Conservation (phyloP, 2,888 invertebrate genomes). For the Mystacides longicornis region DNA sequence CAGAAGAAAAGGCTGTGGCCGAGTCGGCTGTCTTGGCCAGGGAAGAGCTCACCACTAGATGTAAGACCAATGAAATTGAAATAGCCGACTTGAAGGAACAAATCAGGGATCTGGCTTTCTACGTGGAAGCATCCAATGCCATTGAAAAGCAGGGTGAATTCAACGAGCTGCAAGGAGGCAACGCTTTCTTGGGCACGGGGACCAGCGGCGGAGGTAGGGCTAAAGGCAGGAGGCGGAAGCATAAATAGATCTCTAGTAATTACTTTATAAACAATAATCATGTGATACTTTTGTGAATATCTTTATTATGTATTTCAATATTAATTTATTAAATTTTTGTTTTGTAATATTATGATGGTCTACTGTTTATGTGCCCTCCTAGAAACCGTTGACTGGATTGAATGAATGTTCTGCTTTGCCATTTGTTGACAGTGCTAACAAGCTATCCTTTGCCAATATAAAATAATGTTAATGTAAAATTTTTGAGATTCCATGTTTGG, state of each 20-base stretch:
- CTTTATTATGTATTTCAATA: too few species aligned
- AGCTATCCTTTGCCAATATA: too few species aligned
- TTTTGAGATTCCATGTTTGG: too few species aligned
- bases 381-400: too few species aligned
- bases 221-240: slow-evolving; percentile 4
- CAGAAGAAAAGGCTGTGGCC: slow-evolving; percentile 81
- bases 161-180: slow-evolving; percentile 27
- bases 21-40: slow-evolving; percentile 38
- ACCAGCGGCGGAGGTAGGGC: too few species aligned
- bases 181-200: neutral
- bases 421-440: too few species aligned
- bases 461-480: too few species aligned
- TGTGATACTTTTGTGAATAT: too few species aligned
- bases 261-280: neutral
- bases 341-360: too few species aligned
- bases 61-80: slow-evolving; percentile 47
- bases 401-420: too few species aligned
- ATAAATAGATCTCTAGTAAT: neutral
- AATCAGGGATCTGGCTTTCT: slow-evolving; percentile 94
- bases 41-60: slow-evolving; percentile 36
- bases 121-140: slow-evolving; percentile 73
- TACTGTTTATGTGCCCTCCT: too few species aligned
- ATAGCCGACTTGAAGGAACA: slow-evolving; percentile 85
- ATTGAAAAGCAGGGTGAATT: slow-evolving; percentile 35
- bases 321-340: too few species aligned